phyloP scores from a whole-genome alignment of 2,797 vertebrate genomes.

The Heteromormyrus szaboi region DNA sequence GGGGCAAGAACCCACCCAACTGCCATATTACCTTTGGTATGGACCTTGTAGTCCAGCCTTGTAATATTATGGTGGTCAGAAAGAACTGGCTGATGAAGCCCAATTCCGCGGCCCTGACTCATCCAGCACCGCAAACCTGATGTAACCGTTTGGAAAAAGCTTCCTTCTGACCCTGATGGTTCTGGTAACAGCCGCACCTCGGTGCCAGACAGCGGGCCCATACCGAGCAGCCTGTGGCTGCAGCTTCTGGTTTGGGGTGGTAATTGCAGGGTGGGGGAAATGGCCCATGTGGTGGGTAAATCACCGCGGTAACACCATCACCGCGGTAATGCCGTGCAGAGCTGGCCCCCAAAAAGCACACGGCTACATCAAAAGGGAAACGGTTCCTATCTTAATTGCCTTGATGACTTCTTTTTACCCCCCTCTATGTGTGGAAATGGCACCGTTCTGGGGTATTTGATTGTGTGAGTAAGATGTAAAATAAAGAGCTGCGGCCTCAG shows the following conservation, averaged over 20 bases:
- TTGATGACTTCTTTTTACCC: background rate
- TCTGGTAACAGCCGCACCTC: background rate
- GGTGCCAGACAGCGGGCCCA: background rate
- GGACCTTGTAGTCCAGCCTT: background rate
- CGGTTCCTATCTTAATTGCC: background rate
- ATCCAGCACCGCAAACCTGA: background rate
- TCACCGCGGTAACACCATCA: conserved; percentile 34
- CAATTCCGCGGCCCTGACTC: background rate
- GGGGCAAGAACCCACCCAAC: background rate
- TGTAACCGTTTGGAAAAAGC: background rate
- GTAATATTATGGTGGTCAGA: background rate
- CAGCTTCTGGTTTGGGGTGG: conserved; percentile 8
- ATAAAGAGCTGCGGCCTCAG: conserved; percentile 11
- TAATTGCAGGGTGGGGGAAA: conserved; percentile 44
- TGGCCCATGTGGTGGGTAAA: conserved; percentile 38
- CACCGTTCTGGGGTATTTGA: background rate
- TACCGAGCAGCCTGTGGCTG: background rate
- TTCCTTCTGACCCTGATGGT: background rate
- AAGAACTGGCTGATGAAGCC: background rate
- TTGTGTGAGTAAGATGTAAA: conserved; percentile 9
- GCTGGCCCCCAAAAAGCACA: background rate
- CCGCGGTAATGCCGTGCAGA: background rate
- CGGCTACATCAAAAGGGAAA: background rate
- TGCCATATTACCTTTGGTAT: background rate
- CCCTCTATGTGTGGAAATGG: background rate